Base-by-base conservation (phyloP, 1,140 invertebrate species). In the Aphaenogaster ashmeadi region DNA sequence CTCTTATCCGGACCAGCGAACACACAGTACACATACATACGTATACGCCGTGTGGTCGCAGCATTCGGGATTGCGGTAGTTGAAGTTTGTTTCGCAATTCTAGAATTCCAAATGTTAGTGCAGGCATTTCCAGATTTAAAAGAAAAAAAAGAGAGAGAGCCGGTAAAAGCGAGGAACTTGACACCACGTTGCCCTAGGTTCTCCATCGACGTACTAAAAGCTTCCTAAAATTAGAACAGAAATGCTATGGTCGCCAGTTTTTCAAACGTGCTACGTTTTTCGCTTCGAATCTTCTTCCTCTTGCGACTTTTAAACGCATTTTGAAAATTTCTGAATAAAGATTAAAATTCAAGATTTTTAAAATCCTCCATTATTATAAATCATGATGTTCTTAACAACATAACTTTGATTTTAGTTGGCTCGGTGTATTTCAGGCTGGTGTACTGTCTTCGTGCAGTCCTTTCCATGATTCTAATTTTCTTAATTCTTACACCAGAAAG, bases 11-110 rank as follows among this genome's bases (percentile, higher is more conserved):
- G 3, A 81, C 5, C 36, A 58, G 58, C 52, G 38, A 52, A 36
- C 41, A 27, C 36, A 21, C 58, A 11, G 41, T 44, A 21, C 77
- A 50, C 8, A 15, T 33, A 50, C 8, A 15, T 33, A 21, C 13
- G 18, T 9, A 2, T 27, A 41, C 27, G 8, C 52, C 18, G 27
- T 33, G 38, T 33, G 38, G 13, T 8, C 6, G 54, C 21, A 38
- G n/a, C 15, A 44, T 69, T 80, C 38, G 50, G 15, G 38, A 47
- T 58, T 47, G 80, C 38, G 80, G 38, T 44, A 27, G 21, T 58
- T 11, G 41, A 44, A 58, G 80, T 83, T 58, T 74, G 54, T 84
- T 84, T 84, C 62, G 15, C 54, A 27, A 74, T 47, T 74, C 18
- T 54, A 60, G 67, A 41, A 83, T 83, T 58, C 38, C 36, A 15